These are phyloP conservation scores for Entelurus aequoreus DNA, from an alignment of 2,113 vertebrate genomes.

Conservation along the genomic window DNA sequence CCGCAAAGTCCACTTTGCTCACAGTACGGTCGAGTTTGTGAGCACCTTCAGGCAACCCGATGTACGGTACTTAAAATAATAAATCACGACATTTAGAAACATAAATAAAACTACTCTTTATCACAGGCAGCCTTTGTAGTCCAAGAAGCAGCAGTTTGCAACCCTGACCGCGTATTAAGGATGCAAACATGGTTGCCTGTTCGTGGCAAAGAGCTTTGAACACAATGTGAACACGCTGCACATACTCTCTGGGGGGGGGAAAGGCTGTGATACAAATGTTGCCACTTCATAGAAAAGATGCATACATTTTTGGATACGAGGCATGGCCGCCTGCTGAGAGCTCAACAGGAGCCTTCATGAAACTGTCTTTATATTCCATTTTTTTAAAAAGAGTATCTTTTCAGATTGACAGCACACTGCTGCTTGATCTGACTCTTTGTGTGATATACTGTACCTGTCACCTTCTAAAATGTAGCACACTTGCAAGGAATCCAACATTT, in stretches of 20 bases:
- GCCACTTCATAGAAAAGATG: conserved; percentile 7
- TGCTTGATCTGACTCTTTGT: too few relatives aligned
- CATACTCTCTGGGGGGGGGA: not conserved
- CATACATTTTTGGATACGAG: conserved; percentile 10
- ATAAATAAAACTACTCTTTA: not conserved
- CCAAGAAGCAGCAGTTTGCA: not conserved
- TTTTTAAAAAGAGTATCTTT: not conserved
- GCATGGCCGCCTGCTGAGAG: conserved; percentile 12
- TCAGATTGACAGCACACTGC: not conserved
- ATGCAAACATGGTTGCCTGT: not conserved
- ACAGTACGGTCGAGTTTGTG: too few relatives aligned
- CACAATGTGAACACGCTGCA: not conserved
- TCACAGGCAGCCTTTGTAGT: not conserved
- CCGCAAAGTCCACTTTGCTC: too few relatives aligned
- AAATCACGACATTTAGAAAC: too few relatives aligned
- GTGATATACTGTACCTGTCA: too few relatives aligned
- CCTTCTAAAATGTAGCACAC: too few relatives aligned
- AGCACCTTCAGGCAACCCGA: too few relatives aligned
- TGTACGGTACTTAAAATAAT: too few relatives aligned
- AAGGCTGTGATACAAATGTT: not conserved
- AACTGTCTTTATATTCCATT: not conserved
- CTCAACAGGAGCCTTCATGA: conserved; percentile 1
- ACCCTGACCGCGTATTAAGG: not conserved
- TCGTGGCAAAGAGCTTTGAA: not conserved
- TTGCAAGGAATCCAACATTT: too few relatives aligned